Evolutionary conservation across 2,888 invertebrate species (phyloP), one percentile per base, ranked within the genome.

Genomic region (Vanessa cardui): DNA sequence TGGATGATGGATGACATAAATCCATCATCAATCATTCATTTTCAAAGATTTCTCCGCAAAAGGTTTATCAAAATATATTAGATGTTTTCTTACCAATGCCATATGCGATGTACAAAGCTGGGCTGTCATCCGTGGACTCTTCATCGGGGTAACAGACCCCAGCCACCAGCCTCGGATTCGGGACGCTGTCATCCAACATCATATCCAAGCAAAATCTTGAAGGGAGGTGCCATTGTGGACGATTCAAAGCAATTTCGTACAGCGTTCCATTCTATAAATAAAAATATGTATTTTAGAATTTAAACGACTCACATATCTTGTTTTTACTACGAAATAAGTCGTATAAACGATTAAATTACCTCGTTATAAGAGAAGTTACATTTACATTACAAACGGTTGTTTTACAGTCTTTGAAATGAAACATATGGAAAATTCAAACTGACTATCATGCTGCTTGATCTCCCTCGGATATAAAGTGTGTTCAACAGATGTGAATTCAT

Each of bases 251-350:
- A 20, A 86, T 76, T 73, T 90, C 88, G 56, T 83, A 79, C 2
- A 92, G 75, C 0, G 86, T 88, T 1, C 87, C 92, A 74, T 92
- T 87, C 92, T 92, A 77, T 1, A 83, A 85, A 65, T 59, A 50
- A 64, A 21, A 52, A 50, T n/a, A 54, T 8, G 8, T 49, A 45
- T 45, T 21, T n/a, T 4, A 31, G 9, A 12, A 15, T 31, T 63
- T 52, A 6, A 12, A 61, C 16, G 12, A 39, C 12, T 39, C 12
- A 4, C 4, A 39, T 9, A 33, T 33, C 7, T 39, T 12, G 2
- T 39, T 39, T 9, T 39, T 39, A 39, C 12, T 39, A 3, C 12
- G 39, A 39, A 12, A 12, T 9, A 39, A 39, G 39, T 39, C 39
- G 26, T 26, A 12, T 39, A 39, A 39, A 8, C 39, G 39, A 39